phyloP scores from a whole-genome alignment of 1,140 invertebrate genomes.

The Cyphomyrmex costatus region DNA sequence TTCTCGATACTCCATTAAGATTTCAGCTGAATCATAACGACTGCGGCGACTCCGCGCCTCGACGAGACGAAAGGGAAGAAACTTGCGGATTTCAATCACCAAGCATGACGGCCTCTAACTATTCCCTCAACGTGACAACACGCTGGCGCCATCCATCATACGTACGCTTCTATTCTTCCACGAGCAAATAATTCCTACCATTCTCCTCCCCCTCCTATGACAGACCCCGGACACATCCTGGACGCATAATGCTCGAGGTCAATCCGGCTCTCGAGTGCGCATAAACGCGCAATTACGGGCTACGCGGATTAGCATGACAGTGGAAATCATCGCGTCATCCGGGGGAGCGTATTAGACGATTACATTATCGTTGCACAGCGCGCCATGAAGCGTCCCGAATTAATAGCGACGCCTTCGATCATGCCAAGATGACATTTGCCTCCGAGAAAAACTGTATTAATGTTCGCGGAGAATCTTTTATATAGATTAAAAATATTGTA shows the following conservation, averaged over 20 bases:
- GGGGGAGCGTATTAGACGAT: slow-evolving; percentile 33
- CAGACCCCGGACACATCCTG: slow-evolving; percentile 60
- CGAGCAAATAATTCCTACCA: slow-evolving; percentile 63
- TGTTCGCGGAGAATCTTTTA: background rate
- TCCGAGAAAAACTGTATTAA: background rate
- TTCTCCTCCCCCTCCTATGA: background rate
- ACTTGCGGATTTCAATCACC: slow-evolving; percentile 61
- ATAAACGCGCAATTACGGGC: slow-evolving; percentile 74
- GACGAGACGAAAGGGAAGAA: slow-evolving; percentile 13
- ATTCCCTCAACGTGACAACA: slow-evolving; percentile 44
- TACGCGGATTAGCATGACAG: slow-evolving; percentile 72
- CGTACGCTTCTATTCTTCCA: slow-evolving; percentile 59
- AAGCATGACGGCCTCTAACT: slow-evolving; percentile 44
- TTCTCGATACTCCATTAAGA: slow-evolving; percentile 75
- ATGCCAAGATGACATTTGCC: slow-evolving; percentile 40
- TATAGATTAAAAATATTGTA: background rate
- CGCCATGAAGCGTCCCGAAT: slow-evolving; percentile 51
- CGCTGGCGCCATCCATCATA: slow-evolving; percentile 66
- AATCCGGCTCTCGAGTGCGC: slow-evolving; percentile 47
- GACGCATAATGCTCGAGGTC: slow-evolving; percentile 62
- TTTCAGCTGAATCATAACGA: slow-evolving; percentile 76
- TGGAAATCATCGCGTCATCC: slow-evolving; percentile 72
- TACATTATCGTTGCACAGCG: slow-evolving; percentile 45
- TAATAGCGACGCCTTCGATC: slow-evolving; percentile 65
- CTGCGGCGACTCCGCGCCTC: background rate